Evolutionary conservation across 2,797 vertebrate genomes (phyloP).

Genomic region (Acridotheres tristis): DNA sequence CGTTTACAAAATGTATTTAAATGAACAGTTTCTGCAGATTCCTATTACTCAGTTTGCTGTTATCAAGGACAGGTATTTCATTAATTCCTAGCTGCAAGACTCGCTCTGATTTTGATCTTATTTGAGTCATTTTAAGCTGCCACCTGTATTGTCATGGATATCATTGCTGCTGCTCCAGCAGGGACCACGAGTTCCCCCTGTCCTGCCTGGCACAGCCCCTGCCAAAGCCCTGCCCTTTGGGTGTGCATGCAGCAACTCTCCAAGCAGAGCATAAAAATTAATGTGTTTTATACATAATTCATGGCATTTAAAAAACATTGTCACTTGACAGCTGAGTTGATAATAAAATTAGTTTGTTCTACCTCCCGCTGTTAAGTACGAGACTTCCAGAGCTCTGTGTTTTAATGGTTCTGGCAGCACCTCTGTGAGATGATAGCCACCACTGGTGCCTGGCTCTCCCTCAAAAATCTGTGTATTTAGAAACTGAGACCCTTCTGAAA

Average conservation of each 20-base stretch:
- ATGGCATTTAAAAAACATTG: slow-evolving; percentile 27
- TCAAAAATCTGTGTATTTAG: neutral
- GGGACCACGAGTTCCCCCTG: neutral
- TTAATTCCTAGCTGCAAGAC: slow-evolving; percentile 10
- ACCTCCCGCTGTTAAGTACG: neutral
- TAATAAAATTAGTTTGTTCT: slow-evolving; percentile 27
- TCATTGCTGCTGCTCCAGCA: neutral
- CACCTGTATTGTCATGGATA: neutral
- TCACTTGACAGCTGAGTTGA: slow-evolving; percentile 31
- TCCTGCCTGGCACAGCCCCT: neutral
- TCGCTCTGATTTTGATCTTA: neutral
- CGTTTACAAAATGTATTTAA: slow-evolving; percentile 56
- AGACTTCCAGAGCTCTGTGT: neutral
- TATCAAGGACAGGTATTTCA: slow-evolving; percentile 7
- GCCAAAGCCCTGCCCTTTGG: neutral
- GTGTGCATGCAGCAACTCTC: neutral
- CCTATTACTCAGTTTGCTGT: slow-evolving; percentile 29
- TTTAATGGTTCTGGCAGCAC: neutral
- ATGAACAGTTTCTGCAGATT: slow-evolving; percentile 12
- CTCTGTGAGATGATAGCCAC: neutral
- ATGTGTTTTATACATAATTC: slow-evolving; percentile 12
- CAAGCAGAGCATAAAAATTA: neutral
- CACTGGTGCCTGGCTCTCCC: neutral
- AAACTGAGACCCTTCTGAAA: neutral
- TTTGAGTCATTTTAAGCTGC: neutral